Evolutionary conservation across 2,113 vertebrate species (phyloP).

Genomic region (Mirza zaza): DNA sequence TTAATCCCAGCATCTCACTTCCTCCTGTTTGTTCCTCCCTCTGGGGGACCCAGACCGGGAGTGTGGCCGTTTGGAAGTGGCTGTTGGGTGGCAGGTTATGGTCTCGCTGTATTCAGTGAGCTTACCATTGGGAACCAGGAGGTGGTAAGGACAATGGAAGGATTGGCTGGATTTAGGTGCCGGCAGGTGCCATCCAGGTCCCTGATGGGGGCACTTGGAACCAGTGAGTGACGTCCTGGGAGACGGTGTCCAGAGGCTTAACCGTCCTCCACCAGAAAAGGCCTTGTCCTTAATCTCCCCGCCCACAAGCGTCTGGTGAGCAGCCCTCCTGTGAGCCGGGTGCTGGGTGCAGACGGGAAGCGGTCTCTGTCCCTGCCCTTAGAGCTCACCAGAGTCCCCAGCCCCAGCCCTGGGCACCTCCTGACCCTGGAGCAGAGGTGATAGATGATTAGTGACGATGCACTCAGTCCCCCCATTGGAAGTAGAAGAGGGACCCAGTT

Average conservation of each 20-base stretch:
- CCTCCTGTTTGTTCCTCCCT: neutral
- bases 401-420: neutral
- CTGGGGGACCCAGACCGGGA: neutral
- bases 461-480: neutral
- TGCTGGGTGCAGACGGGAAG: neutral
- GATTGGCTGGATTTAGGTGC: neutral
- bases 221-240: neutral
- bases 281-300: neutral
- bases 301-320: neutral
- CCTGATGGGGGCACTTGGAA: neutral
- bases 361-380: neutral
- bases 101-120: neutral
- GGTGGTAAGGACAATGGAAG: neutral
- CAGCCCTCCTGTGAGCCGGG: neutral
- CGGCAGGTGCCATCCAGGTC: neutral
- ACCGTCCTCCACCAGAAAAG: neutral
- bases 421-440: neutral
- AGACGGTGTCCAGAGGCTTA: neutral
- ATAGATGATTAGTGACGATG: neutral
- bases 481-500: neutral
- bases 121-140: neutral
- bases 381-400: neutral
- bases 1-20: no score
- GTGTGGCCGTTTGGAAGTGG: neutral
- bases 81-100: neutral